Percentiles rank a stretch among this genome's conserved stretches.
These are phyloP conservation scores for Drosophila busckii DNA, from an alignment of 1,140 invertebrate species.

Conservation along the genomic window DNA sequence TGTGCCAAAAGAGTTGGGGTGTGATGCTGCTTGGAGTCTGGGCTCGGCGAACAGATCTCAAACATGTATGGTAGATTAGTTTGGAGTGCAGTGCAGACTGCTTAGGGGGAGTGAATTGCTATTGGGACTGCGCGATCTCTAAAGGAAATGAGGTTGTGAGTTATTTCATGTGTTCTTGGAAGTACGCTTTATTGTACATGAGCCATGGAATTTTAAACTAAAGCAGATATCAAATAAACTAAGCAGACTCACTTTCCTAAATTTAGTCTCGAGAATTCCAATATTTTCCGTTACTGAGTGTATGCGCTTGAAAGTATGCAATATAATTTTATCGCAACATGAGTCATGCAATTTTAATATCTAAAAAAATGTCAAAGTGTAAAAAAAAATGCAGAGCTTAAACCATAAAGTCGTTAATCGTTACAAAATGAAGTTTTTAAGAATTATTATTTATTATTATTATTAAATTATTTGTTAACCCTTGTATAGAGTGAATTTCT, in stretches of 20 bases:
- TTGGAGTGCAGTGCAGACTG: slow-evolving; percentile 11
- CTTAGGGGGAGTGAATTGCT: slow-evolving; percentile 25
- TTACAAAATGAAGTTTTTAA: too few relatives aligned
- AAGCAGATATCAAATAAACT: too few relatives aligned
- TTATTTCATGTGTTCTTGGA: slow-evolving; percentile 38
- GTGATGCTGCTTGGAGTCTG: slow-evolving; percentile 7
- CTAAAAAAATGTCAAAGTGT: too few relatives aligned
- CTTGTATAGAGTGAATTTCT: too few relatives aligned
- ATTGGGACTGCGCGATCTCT: slow-evolving; percentile 12
- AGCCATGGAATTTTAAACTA: slow-evolving; percentile 11
- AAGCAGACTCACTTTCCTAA: too few relatives aligned
- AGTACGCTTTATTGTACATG: slow-evolving; percentile 18
- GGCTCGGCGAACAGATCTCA: slow-evolving; percentile 33
- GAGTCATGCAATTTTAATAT: too few relatives aligned
- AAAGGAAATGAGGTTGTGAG: slow-evolving; percentile 11
- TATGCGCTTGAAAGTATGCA: slow-evolving; percentile 41
- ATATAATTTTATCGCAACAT: neutral
- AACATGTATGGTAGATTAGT: slow-evolving; percentile 52
- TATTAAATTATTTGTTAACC: too few relatives aligned
- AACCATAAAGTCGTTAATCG: too few relatives aligned
- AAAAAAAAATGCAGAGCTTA: too few relatives aligned
- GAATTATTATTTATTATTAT: too few relatives aligned
- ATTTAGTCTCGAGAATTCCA: too few relatives aligned
- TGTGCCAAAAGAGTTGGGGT: slow-evolving; percentile 65
- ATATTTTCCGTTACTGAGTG: too few relatives aligned